These are phyloP conservation scores for Antidorcas marsupialis DNA, from an alignment of 2,113 vertebrate genomes.

Conservation along the genomic window DNA sequence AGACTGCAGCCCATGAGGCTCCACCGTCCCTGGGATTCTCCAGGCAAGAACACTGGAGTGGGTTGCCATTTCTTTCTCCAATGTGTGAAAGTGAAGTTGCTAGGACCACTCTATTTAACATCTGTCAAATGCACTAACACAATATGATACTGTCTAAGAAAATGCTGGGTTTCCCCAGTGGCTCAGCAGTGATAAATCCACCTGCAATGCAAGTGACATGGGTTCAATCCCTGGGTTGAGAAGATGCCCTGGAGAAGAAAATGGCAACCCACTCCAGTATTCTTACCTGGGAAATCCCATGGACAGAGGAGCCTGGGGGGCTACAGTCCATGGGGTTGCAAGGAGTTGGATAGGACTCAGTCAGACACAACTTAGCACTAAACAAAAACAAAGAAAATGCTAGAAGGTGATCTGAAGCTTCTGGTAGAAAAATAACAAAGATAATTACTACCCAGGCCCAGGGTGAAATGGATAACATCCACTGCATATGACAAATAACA, in stretches of 20 bases:
- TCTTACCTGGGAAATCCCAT: background rate
- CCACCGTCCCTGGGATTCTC: too few relatives aligned
- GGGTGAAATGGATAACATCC: background rate
- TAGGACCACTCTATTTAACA: background rate
- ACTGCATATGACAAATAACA: background rate
- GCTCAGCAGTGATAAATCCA: background rate
- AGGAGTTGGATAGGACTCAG: background rate
- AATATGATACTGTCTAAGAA: background rate
- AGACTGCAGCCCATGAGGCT: too few relatives aligned
- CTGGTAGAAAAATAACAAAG: constrained; percentile 19
- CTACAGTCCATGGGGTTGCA: background rate
- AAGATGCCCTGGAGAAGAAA: background rate
- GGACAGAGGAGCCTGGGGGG: background rate
- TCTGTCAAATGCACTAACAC: background rate
- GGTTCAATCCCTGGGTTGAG: background rate
- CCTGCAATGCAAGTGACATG: background rate
- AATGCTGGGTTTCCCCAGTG: background rate
- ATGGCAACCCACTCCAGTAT: background rate
- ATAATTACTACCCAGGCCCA: background rate
- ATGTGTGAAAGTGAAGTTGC: too few relatives aligned
- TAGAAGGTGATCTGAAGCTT: background rate
- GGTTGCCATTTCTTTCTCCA: too few relatives aligned
- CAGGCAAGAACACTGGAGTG: too few relatives aligned
- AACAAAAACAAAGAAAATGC: background rate
- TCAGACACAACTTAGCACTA: background rate